Evolutionary conservation across 1,140 invertebrate species (phyloP).

Genomic region (Arion vulgaris): DNA sequence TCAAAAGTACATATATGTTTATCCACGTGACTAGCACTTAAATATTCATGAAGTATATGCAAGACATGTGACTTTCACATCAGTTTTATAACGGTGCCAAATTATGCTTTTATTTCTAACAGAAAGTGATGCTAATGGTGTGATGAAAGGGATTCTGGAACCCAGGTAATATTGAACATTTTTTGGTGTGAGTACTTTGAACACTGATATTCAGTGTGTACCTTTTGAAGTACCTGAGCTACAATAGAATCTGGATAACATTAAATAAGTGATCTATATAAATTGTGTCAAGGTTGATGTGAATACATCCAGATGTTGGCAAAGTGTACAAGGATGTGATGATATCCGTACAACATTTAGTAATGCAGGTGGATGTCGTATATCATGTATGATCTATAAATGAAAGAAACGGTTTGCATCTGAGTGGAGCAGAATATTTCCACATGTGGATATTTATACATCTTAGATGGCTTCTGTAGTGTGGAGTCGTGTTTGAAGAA

Average conservation of each 20-base stretch:
- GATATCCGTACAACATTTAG: background rate
- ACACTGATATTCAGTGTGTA: background rate
- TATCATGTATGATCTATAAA: background rate
- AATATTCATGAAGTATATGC: too few species aligned
- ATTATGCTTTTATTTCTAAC: background rate
- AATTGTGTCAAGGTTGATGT: background rate
- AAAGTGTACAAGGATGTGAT: background rate
- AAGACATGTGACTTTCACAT: too few species aligned
- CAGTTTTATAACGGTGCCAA: background rate
- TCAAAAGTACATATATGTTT: too few species aligned
- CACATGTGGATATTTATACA: constrained; percentile 1
- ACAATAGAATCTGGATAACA: background rate
- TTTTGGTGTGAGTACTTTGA: background rate
- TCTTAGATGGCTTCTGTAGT: background rate
- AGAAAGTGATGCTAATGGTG: background rate
- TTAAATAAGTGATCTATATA: background rate
- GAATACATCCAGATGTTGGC: background rate
- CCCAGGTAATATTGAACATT: background rate
- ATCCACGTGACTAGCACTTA: too few species aligned
- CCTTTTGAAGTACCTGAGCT: background rate
- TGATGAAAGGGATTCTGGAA: background rate
- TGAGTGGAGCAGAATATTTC: background rate
- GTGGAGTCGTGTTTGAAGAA: background rate
- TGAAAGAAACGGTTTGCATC: background rate
- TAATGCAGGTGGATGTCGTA: background rate